Evolutionary conservation across 2,888 invertebrate species (phyloP), one percentile per base, ranked within the genome.

Genomic region (Epirrhoe tristata): DNA sequence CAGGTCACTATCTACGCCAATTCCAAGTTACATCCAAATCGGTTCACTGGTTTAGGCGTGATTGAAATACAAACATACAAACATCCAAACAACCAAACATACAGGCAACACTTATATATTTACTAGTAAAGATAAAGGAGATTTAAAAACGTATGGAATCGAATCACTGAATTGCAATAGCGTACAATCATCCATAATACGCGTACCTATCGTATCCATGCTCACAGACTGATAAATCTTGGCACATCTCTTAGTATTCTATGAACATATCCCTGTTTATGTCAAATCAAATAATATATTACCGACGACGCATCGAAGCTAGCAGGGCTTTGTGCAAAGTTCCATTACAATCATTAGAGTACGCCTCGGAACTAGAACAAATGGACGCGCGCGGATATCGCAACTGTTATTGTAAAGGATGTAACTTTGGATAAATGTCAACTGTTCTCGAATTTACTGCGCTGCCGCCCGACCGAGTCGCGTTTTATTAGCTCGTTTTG

Each of bases 381-480:
- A 93, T 88, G 91, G 87, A 82, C 83, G 80, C 74, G 82, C 87
- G 84, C 83, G 88, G 90, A 90, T 91, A 91, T 89, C 88, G 90
- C 85, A 86, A 86, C 87, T 88, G 89, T 90, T 92, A 92, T 91
- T 90, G 90, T 90, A 88, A 89, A 88, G 90, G 88, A 92, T 91
- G 91, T 90, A 88, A 90, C 90, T 92, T 90, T 88, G 91, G 89
- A 92, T 93, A 92, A 92, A 91, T 86, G 92, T 93, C 92, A 88
- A 90, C 89, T 87, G 87, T 85, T 85, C 87, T 84, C 83, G 84
- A 90, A 92, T 92, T 91, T 91, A 92, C 81, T 87, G 87, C 87
- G 82, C 80, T 77, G 79, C 81, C 81, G 81, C 77, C 81, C 85
- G 83, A 81, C 81, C 85, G 83, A 84, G 79, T 84, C 81, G 84